Evolutionary conservation across 92 coral and sea anemone genomes (phyloP).

Genomic region (Porites rus): DNA sequence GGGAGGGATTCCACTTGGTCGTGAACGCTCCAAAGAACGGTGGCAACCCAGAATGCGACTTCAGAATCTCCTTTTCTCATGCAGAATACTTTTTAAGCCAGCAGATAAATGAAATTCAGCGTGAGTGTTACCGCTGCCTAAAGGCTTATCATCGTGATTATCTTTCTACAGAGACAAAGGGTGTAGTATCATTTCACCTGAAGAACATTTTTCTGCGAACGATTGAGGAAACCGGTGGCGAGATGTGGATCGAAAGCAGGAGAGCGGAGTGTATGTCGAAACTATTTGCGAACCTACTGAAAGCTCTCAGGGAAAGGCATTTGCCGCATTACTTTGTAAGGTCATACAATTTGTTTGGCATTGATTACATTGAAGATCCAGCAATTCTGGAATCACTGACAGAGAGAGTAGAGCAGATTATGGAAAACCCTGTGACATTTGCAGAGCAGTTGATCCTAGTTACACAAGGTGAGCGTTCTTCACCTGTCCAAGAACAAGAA

Average conservation of each 20-base stretch:
- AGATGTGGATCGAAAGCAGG: constrained; percentile 64
- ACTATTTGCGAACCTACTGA: constrained; percentile 59
- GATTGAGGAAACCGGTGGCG: constrained; percentile 58
- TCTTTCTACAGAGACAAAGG: constrained; percentile 40
- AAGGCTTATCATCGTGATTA: constrained; percentile 58
- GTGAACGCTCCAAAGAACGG: constrained; percentile 65
- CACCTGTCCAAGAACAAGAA: neutral
- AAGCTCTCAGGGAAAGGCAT: constrained; percentile 46
- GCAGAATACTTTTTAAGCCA: constrained; percentile 80
- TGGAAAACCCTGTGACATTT: constrained; percentile 54
- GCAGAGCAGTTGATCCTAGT: constrained; percentile 2
- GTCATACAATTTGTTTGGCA: constrained; percentile 61
- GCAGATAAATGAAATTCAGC: constrained; percentile 73
- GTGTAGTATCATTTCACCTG: constrained; percentile 61
- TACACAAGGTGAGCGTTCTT: too few relatives aligned
- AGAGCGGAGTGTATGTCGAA: constrained; percentile 68
- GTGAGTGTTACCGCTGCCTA: constrained; percentile 77
- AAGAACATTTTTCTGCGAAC: constrained; percentile 72
- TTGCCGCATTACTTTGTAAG: constrained; percentile 72
- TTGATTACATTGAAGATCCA: constrained; percentile 51
- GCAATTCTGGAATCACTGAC: constrained; percentile 47
- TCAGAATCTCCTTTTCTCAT: constrained; percentile 88
- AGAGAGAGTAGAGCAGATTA: constrained; percentile 50
- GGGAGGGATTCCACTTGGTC: constrained; percentile 73
- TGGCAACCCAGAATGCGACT: constrained; percentile 60